phyloP scores from a whole-genome alignment of 2,113 vertebrate species.

The Platysteira castanea region DNA sequence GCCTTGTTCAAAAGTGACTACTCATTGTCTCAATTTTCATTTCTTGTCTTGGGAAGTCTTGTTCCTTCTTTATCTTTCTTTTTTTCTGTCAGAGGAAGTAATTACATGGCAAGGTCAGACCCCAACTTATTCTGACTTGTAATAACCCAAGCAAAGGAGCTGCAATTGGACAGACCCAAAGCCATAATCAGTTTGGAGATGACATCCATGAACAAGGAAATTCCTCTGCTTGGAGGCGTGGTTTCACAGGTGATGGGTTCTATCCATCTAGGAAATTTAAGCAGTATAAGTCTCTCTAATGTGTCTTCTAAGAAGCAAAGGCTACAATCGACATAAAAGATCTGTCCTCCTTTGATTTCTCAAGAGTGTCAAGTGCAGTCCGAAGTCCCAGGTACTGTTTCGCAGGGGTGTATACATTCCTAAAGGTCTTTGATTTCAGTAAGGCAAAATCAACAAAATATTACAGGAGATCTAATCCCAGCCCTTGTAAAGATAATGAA shows the following conservation, averaged over 20 bases:
- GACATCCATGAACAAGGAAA: background rate
- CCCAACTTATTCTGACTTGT: background rate
- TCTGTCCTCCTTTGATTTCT: background rate
- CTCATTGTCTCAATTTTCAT: background rate
- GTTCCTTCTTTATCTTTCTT: background rate
- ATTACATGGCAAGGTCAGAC: background rate
- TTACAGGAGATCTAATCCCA: background rate
- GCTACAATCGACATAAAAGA: background rate
- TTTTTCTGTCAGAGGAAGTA: background rate
- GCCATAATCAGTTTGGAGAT: background rate
- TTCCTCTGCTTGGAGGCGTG: background rate
- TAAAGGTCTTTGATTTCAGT: background rate
- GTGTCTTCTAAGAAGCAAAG: background rate
- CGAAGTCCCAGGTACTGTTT: background rate
- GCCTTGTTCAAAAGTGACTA: background rate
- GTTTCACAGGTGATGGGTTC: background rate
- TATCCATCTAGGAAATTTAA: background rate
- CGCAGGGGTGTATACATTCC: background rate
- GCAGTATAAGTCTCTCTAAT: background rate
- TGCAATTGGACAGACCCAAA: background rate
- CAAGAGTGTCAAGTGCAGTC: background rate
- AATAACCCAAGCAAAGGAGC: background rate
- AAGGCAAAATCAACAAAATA: background rate
- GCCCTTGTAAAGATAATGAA: background rate
- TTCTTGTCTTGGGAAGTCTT: background rate